These are phyloP conservation scores for Coelinius sp. DNA, from an alignment of 2,888 invertebrate genomes.

Conservation along the genomic window DNA sequence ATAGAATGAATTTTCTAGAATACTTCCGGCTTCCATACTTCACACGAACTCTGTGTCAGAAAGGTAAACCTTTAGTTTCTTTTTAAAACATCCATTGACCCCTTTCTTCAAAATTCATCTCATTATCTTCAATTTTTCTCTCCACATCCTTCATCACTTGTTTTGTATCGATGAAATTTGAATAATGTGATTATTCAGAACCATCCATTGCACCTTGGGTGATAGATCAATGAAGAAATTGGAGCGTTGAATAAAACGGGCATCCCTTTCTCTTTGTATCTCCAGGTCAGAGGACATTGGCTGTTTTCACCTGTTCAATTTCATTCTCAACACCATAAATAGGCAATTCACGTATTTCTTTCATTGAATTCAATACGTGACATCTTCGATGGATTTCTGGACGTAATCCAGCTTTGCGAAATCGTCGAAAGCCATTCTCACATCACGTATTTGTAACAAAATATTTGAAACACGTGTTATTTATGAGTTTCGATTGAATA, in stretches of 20 bases:
- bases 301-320: slow-evolving; percentile 15
- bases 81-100: slow-evolving; percentile 28
- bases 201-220: background rate
- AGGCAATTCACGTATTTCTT: slow-evolving; percentile 14
- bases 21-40: slow-evolving; percentile 49
- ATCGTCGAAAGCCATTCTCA: background rate
- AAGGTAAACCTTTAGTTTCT: slow-evolving; percentile 18
- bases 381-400: background rate
- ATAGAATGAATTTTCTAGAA: slow-evolving; percentile 57
- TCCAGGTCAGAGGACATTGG: background rate
- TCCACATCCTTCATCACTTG: background rate
- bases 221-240: background rate
- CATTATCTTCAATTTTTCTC: background rate
- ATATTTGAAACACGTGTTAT: background rate
- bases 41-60: slow-evolving; percentile 21
- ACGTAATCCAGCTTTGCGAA: slow-evolving; percentile 5
- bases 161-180: background rate
- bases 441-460: slow-evolving; percentile 11
- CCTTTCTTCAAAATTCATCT: slow-evolving; percentile 21
- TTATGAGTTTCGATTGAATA: background rate
- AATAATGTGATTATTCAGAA: background rate
- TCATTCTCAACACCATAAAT: background rate
- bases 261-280: background rate
- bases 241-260: background rate
- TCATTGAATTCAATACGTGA: slow-evolving; percentile 9